Base-by-base conservation (phyloP, 2,113 vertebrate species). In the Heliornis fulica region DNA sequence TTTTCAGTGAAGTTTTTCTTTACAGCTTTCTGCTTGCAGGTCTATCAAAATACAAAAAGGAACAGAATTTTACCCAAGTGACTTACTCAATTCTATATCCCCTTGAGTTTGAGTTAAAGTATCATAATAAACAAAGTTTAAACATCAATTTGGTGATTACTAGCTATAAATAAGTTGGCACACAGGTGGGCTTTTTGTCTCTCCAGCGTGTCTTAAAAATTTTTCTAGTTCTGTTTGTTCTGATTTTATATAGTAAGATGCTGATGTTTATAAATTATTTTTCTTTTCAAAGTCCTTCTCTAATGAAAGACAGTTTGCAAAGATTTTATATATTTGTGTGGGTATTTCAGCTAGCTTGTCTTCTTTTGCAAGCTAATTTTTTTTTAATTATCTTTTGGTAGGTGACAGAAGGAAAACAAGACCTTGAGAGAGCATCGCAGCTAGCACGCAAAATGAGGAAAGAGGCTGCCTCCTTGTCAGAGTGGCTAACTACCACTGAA, bases 331-430 rank as follows among this genome's bases (percentile, higher is more conserved):
- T 64, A 29, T 48, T 66, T 3, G 2, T 6, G 15, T 40, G 23
- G 20, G 43, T 81, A 63, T 66, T 88, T 88, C 90, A 77, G 9
- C 41, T 93, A 36, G 18, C 14, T 83, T 93, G 6, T 19, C 40
- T 0, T 50, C 22, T 70, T 80, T 53, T 45, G n/a, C 86, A 92
- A 80, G 45, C 11, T 40, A 10, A 6, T 19, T 84, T 89, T 48
- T 4, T 28, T 29, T 31, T 36, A 7, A 11, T 87, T 56, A 51
- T 68, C 66, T 72, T 23, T 25, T 46, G 46, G 10, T 84, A 99
- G 99, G 99, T 99, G 76, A 99, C 99, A 0, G 99, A 99, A 92
- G 99, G 99, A 16, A 99, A 99, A 69, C 99, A 99, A 96, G 99
- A 99, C 68, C 97, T 99, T 3, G 99, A 99, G 92, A 98, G 98